These are phyloP conservation scores for Hyposmocoma kahamanoa DNA, from an alignment of 1,140 invertebrate genomes.

Conservation along the genomic window DNA sequence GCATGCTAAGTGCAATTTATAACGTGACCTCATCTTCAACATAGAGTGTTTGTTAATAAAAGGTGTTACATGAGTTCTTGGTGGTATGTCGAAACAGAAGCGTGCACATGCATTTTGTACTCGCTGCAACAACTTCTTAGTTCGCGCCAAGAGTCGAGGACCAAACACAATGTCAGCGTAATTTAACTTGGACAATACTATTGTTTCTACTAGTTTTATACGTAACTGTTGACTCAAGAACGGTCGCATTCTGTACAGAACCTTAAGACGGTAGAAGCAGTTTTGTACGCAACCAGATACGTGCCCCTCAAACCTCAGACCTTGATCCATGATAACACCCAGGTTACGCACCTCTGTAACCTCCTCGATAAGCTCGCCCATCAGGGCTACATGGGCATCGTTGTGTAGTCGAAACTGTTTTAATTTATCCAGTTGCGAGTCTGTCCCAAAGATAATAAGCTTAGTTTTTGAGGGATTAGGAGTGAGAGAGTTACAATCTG, in stretches of 20 bases:
- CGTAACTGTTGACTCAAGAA: neutral
- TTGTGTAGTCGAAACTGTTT: too few relatives aligned
- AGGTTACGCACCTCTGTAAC: neutral
- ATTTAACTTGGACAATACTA: slow-evolving; percentile 8
- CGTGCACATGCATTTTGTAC: slow-evolving; percentile 13
- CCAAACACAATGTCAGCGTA: slow-evolving; percentile 8
- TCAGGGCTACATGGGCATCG: neutral
- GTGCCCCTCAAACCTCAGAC: neutral
- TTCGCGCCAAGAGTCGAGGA: slow-evolving; percentile 1
- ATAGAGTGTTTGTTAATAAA: neutral
- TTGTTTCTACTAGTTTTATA: neutral
- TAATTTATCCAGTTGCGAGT: neutral
- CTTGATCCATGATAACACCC: neutral
- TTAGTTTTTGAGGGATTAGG: neutral
- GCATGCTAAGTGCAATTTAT: too few relatives aligned
- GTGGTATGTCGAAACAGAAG: neutral
- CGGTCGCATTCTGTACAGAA: neutral
- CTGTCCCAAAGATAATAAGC: neutral
- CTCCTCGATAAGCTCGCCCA: neutral
- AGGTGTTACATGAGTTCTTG: neutral
- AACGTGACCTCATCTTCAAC: too few relatives aligned
- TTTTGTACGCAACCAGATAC: neutral
- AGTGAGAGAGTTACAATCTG: neutral
- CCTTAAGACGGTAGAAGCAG: neutral
- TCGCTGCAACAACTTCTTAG: neutral